Evolutionary conservation across 2,888 invertebrate species (phyloP), one percentile per base, ranked within the genome.

Genomic region (Aspidiotus destructor): DNA sequence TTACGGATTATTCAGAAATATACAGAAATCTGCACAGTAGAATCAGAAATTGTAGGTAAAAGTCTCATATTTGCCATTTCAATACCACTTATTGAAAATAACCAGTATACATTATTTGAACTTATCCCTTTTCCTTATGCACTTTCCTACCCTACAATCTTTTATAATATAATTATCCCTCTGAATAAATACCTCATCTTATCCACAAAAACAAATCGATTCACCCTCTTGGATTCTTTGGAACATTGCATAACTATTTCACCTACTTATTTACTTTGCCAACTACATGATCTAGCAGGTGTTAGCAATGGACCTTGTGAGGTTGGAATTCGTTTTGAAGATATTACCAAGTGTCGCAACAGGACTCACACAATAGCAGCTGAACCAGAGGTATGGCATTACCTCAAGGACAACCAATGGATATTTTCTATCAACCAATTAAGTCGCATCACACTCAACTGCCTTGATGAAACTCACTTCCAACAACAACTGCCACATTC

Each of bases 171-270:
- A 48, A 48, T 6, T n/a, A 48, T 48, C 2, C 48, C 48, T 48
- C 48, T 3, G 6, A 11, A 48, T n/a, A 11, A n/a, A 11, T 48
- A 48, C 6, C 48, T 48, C 10, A 48, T 6, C n/a, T 48, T 48
- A 48, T 48, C 48, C 48, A 48, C 48, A 13, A 48, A 48, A 48
- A 48, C 48, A n/a, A 48, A 48, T 48, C 48, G 48, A 11, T 48
- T 13, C 6, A 13, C 48, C n/a, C 10, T 48, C 1, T 13, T 48
- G 6, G 48, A 48, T n/a, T 48, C 48, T 2, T n/a, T 48, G 10
- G 48, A 11, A 11, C 11, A 48, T 13, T 6, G 48, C 48, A 48
- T n/a, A 48, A 11, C 10, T 13, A n/a, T 48, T 2, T n/a, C 10
- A 13, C 11, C 48, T 6, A 11, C n/a, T 48, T 48, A 13, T 48